Evolutionary conservation across 2,113 vertebrate genomes (phyloP).

Genomic region (Panthera leo): DNA sequence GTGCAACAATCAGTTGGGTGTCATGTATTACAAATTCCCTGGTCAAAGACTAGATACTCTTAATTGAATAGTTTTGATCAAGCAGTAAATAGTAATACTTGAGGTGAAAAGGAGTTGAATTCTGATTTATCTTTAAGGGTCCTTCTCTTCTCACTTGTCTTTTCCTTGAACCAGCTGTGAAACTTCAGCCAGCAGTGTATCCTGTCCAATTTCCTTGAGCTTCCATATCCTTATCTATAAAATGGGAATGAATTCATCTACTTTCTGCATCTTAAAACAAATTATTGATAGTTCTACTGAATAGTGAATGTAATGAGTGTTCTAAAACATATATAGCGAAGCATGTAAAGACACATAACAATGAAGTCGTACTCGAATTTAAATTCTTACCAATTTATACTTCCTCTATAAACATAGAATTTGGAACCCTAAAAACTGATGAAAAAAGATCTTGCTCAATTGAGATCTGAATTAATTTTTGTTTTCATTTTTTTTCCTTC

Average conservation of each 20-base stretch:
- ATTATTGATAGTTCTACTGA: neutral
- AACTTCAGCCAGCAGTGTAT: neutral
- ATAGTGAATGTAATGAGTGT: neutral
- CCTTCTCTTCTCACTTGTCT: neutral
- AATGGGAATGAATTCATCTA: neutral
- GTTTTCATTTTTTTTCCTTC: conserved; percentile 5
- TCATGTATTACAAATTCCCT: neutral
- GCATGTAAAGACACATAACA: neutral
- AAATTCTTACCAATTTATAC: neutral
- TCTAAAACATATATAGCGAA: neutral
- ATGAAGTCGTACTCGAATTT: neutral
- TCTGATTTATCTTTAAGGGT: neutral
- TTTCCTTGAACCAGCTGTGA: neutral
- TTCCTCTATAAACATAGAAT: neutral
- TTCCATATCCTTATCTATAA: neutral
- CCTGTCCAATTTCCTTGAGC: neutral
- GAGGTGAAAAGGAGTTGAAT: neutral
- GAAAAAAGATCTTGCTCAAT: neutral
- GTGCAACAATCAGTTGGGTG: neutral
- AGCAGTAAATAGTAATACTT: neutral
- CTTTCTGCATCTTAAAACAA: neutral
- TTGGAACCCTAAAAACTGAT: neutral
- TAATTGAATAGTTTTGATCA: neutral
- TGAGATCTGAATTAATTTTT: conserved; percentile 37
- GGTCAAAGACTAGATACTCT: neutral